These are phyloP conservation scores for human DNA, from an alignment of 2,113 vertebrate genomes.

Conservation along the genomic window GRCh38 chr1:186314001-186314500, in stretches of 20 bases:
- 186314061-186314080: not conserved
- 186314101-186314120: slow-evolving; percentile 34
- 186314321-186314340: not conserved
- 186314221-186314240: not conserved
- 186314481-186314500: not conserved
- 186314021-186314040: slow-evolving; percentile 83
- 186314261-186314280: slow-evolving; percentile 1
- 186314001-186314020: slow-evolving; percentile 89
- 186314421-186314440: not conserved
- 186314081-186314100: not conserved
- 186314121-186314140: not conserved
- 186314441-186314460: not conserved
- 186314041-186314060: slow-evolving; percentile 24
- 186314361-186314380: slow-evolving; percentile 11
- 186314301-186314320: not conserved
- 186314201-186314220: not conserved
- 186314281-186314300: not conserved
- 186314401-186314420: not conserved
- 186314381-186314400: slow-evolving; percentile 34
- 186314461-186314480: slow-evolving; percentile 1
- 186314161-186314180: not conserved
- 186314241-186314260: slow-evolving; percentile 36
- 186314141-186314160: not conserved
- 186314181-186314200: slow-evolving; percentile 5
- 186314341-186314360: not conserved